Evolutionary conservation across 2,797 vertebrate species (phyloP).

Genomic region (Intellagama lesueurii): DNA sequence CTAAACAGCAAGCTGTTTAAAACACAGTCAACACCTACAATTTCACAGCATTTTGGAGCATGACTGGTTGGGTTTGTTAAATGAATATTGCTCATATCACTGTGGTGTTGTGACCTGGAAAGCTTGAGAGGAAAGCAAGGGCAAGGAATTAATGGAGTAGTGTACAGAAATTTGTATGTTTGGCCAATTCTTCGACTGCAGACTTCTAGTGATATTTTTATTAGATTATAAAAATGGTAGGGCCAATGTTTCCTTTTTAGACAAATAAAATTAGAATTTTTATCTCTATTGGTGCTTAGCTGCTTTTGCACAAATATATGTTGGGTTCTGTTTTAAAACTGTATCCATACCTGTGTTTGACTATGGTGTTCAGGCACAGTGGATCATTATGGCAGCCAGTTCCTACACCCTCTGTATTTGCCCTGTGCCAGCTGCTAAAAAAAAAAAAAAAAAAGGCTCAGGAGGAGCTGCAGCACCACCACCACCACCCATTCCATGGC

Average conservation of each 20-base stretch:
- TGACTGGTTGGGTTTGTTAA: background rate
- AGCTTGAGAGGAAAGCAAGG: background rate
- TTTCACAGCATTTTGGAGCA: background rate
- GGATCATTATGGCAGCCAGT: too few species aligned
- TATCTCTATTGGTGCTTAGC: background rate
- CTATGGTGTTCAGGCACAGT: too few species aligned
- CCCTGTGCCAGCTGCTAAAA: too few species aligned
- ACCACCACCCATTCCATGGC: too few species aligned
- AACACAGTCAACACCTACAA: too few species aligned
- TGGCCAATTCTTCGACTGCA: background rate
- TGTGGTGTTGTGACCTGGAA: background rate
- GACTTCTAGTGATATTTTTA: constrained; percentile 3
- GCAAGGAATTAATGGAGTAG: background rate
- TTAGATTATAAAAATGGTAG: constrained; percentile 7
- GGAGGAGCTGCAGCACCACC: too few species aligned
- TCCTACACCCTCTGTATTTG: too few species aligned
- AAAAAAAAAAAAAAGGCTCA: too few species aligned
- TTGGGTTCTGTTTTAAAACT: background rate
- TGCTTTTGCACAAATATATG: background rate
- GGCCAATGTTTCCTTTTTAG: background rate
- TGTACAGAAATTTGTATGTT: background rate
- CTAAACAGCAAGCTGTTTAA: background rate
- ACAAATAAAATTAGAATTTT: constrained; percentile 4
- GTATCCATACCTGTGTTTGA: background rate
- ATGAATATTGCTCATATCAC: background rate